A percentile compares a stretch with the other conserved stretches of the same genome.
These are phyloP conservation scores for Aplysina aerophoba DNA, from an alignment of 37 sponge, comb jelly and placozoan species.

Conservation along the genomic window DNA sequence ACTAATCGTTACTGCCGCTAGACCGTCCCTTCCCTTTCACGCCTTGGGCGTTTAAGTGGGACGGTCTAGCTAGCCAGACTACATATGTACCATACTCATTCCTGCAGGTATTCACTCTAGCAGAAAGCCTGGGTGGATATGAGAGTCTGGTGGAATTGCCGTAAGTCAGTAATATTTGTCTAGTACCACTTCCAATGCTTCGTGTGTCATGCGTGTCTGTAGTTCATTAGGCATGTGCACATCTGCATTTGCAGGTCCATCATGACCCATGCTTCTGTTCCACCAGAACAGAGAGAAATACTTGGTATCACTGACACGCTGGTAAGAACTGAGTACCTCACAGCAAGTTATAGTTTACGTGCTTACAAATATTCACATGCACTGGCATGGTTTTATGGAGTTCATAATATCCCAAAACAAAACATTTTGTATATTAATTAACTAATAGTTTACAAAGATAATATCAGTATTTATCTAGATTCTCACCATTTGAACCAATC, in stretches of 20 bases:
- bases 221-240: neutral
- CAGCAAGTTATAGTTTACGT: neutral
- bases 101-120: slow-evolving; percentile 47
- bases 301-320: slow-evolving; percentile 61
- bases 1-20: too few relatives aligned
- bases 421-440: too few relatives aligned
- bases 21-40: too few relatives aligned
- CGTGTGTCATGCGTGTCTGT: too few relatives aligned
- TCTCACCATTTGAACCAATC: too few relatives aligned
- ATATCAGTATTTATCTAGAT: too few relatives aligned
- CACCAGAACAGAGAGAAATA: slow-evolving; percentile 19
- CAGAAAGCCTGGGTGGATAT: slow-evolving; percentile 78
- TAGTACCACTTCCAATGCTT: neutral
- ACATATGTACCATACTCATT: neutral
- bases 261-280: slow-evolving; percentile 61
- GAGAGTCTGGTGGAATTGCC: slow-evolving; percentile 67
- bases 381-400: too few relatives aligned
- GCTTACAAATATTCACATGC: neutral
- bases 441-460: too few relatives aligned
- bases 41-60: too few relatives aligned
- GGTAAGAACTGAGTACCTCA: slow-evolving; percentile 27
- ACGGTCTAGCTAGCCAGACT: too few relatives aligned
- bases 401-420: too few relatives aligned
- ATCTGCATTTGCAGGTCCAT: slow-evolving; percentile 59
- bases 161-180: slow-evolving; percentile 49